Base-by-base conservation (phyloP, 2,797 vertebrate genomes). In the Nyctibius grandis region DNA sequence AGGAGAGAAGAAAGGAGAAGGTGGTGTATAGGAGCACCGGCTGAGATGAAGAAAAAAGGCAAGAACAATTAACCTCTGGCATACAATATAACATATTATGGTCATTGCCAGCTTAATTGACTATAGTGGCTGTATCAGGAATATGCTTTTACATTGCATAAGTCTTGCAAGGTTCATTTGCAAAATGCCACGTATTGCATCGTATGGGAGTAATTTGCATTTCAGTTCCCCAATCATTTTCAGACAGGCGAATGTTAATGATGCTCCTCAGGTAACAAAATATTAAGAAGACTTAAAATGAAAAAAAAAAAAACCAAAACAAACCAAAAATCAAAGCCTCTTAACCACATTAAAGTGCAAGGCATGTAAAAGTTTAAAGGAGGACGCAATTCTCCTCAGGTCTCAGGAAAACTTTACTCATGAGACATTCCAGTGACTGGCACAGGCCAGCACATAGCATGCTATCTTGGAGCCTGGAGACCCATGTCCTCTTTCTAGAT, bases 31-130 rank as follows among this genome's bases (percentile, higher is more conserved):
- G n/a, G 38, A 93, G 48, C 15, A 65, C 40, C 10, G 61, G 40
- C 31, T 54, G 53, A 59, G 40, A 59, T 38, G 68, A 89, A 93
- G 76, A 63, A 78, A 93, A 86, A 34, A 3, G 20, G 31, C 6
- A 9, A 84, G 60, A 92, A 60, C 29, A 85, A 78, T 92, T 91
- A 94, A 95, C 82, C 82, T 97, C 82, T 89, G 88, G 79, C 77
- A 75, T 47, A 31, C 17, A 65, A 16, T 93, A 60, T 82, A 80
- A 82, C 36, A 9, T 57, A 80, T 50, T 92, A 31, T 54, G 40
- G 50, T n/a, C 77, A 92, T 92, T 18, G 76, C 36, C 57, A 76
- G 34, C 69, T 78, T 92, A 74, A 91, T 26, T 91, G 77, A 81
- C 68, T 56, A 50, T 28, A 84, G 38, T 51, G 77, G 29, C 73